Base-by-base conservation (phyloP, 2,888 invertebrate genomes). In the Eupeodes latifasciatus region DNA sequence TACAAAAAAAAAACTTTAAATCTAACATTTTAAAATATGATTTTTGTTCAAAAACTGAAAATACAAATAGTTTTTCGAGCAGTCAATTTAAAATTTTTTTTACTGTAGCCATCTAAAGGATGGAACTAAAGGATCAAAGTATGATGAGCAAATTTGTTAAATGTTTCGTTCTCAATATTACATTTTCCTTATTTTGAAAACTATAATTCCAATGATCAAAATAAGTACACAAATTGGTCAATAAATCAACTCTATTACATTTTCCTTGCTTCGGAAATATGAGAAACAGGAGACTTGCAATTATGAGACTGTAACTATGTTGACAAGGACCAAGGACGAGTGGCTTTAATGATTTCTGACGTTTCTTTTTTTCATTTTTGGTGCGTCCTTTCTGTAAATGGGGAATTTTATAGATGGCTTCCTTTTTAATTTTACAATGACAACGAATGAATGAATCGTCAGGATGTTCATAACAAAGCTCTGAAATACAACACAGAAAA, bases 321-420 rank as follows among this genome's bases (percentile, higher is more conserved):
- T 57, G 44, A 47, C 44, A 64, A 47, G 12, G 19, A 47, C 61
- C 10, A 61, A 61, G 44, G 11, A 40, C n/a, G 44, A 55, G 7
- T 40, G 40, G 9, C 9, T 5, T 7, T 40, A 9, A 40, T 40
- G 4, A 40, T 40, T 40, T 9, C 40, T 40, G 40, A 40, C 40
- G 19, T 57, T 27, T 57, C 11, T 57, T 1, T 57, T 27, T 57
- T 57, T 27, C 27, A 27, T 3, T 12, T 19, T 11, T 4, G 11
- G 14, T n/a, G 14, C 12, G 14, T 36, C 16, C 10, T n/a, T 61
- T 64, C 16, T 47, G 27, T 47, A 27, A 64, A 64, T 64, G 19
- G 64, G 19, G 16, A 64, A 64, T 64, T 64, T 47, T 64, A 64
- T 64, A 44, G 47, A 47, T 64, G 47, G 19, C 47, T 64, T 47